Evolutionary conservation across 2,888 invertebrate genomes (phyloP).

Genomic region (Rhimphoctona megacephalus): DNA sequence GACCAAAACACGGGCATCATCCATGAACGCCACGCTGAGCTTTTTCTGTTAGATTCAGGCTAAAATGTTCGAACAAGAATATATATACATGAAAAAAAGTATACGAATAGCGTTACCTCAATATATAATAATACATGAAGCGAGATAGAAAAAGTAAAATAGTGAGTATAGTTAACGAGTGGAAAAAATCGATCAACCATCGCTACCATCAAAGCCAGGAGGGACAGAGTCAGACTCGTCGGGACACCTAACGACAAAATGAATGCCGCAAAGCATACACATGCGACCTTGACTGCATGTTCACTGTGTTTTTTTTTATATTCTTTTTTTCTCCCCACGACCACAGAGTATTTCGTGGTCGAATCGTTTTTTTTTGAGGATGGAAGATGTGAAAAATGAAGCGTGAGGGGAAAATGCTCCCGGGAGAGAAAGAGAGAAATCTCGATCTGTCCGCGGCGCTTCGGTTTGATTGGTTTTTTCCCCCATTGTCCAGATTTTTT

Average conservation of each 20-base stretch:
- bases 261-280: constrained; percentile 46
- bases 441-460: constrained; percentile 52
- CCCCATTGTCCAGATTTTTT: constrained; percentile 56
- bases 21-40: constrained; percentile 24
- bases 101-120: constrained; percentile 9
- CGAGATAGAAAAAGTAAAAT: constrained; percentile 37
- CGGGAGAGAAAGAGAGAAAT: constrained; percentile 41
- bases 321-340: constrained; percentile 38
- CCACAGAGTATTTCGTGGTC: constrained; percentile 55
- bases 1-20: constrained; percentile 43
- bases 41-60: constrained; percentile 26
- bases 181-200: constrained; percentile 59
- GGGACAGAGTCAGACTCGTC: constrained; percentile 29
- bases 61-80: constrained; percentile 43
- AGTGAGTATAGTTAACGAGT: constrained; percentile 32
- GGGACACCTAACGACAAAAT: constrained; percentile 54
- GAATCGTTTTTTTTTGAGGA: constrained; percentile 43
- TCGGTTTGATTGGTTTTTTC: constrained; percentile 66
- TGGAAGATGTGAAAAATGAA: constrained; percentile 28
- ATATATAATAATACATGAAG: constrained; percentile 40
- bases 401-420: constrained; percentile 23
- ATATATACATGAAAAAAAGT: constrained; percentile 22
- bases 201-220: constrained; percentile 51
- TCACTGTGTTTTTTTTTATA: constrained; percentile 52
- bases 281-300: constrained; percentile 56